Conservation (phyloP, 2,797 vertebrate genomes). For the Crocidura indochinensis region DNA sequence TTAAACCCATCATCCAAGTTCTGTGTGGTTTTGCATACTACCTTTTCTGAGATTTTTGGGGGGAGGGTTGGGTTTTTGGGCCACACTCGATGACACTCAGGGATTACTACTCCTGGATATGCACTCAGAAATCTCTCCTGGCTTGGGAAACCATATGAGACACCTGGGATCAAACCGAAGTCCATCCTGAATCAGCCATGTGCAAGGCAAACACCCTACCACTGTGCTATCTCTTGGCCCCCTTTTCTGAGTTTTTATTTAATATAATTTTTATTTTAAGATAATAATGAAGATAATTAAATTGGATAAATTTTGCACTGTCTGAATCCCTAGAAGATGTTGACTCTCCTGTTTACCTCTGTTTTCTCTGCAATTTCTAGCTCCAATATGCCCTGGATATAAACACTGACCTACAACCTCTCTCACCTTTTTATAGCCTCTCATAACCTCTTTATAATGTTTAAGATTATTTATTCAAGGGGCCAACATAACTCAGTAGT, state of each 20-base stretch:
- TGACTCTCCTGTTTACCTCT: not conserved
- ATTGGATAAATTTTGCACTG: not conserved
- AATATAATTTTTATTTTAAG: not conserved
- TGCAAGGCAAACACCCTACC: too few relatives aligned
- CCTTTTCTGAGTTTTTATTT: not conserved
- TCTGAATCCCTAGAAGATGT: not conserved
- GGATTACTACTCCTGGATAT: too few relatives aligned
- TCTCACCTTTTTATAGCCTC: slow-evolving; percentile 40
- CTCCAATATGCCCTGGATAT: rapidly evolving
- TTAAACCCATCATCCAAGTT: not conserved
- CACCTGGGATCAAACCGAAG: too few relatives aligned
- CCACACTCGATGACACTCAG: too few relatives aligned
- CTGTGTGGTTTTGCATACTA: not conserved
- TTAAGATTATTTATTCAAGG: not conserved
- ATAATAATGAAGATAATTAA: not conserved
- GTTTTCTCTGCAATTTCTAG: not conserved
- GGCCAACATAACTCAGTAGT: not conserved
- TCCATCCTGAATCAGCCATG: too few relatives aligned
- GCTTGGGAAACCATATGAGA: too few relatives aligned
- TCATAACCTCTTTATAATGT: not conserved
- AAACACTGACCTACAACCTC: not conserved
- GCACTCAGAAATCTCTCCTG: too few relatives aligned
- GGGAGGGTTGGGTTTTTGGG: too few relatives aligned
- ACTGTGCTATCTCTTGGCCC: too few relatives aligned
- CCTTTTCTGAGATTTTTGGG: not conserved